These are phyloP conservation scores for Fregata magnificens DNA, from an alignment of 2,113 vertebrate species.

Conservation along the genomic window DNA sequence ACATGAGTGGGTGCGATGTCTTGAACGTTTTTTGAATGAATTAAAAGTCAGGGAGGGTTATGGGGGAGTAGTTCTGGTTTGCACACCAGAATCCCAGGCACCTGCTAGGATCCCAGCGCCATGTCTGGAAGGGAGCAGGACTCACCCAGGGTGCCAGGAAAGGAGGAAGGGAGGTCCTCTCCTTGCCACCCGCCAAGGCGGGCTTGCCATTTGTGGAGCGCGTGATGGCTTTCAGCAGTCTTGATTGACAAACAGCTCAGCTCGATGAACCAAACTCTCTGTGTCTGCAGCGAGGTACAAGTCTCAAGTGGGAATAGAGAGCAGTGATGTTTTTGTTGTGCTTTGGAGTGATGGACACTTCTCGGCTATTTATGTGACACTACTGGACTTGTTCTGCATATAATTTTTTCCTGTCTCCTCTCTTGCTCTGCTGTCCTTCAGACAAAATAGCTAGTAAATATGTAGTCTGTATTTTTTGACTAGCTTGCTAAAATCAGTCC, in stretches of 20 bases:
- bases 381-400: not conserved
- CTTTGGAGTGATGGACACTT: not conserved
- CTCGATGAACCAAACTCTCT: not conserved
- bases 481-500: not conserved
- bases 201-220: accelerated
- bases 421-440: not conserved
- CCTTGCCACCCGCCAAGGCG: accelerated
- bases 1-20: accelerated
- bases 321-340: not conserved
- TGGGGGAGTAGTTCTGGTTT: not conserved
- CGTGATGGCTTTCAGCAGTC: not conserved
- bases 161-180: not conserved
- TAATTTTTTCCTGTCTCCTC: not conserved
- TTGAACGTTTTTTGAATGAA: too few relatives aligned
- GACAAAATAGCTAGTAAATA: not conserved
- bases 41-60: not conserved
- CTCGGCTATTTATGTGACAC: not conserved
- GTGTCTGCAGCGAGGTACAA: not conserved
- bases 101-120: not conserved
- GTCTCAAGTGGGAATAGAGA: not conserved
- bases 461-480: not conserved
- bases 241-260: not conserved
- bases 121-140: not conserved
- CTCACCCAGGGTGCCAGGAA: accelerated
- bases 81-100: not conserved